A percentile compares a stretch with the other conserved stretches of the same genome.
Evolutionary conservation across 2,113 vertebrate genomes (phyloP).

Genomic region (Lota lota): DNA sequence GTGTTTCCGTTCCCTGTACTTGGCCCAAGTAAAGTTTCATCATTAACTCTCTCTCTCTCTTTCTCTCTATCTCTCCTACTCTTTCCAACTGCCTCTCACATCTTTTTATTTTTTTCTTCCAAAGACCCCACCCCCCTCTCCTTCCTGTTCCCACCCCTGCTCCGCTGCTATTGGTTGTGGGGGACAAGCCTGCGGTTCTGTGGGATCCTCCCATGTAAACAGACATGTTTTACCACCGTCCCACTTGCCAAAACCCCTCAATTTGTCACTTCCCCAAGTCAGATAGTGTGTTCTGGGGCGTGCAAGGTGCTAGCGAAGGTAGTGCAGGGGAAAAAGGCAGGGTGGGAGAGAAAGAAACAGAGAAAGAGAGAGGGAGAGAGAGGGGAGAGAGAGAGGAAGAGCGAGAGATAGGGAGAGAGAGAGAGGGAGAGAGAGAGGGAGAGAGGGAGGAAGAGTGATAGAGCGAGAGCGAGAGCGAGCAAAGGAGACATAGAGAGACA

Average conservation of each 20-base stretch:
- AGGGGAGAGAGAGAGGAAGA: not conserved
- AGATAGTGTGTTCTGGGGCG: conserved; percentile 60
- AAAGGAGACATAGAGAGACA: not conserved
- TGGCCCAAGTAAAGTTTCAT: not conserved
- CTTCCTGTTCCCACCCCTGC: conserved; percentile 17
- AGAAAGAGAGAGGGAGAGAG: not conserved
- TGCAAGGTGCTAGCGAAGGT: conserved; percentile 68
- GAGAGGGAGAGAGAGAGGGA: too few species aligned
- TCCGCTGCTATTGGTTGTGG: conserved; percentile 34
- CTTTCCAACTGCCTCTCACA: not conserved
- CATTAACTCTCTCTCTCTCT: not conserved
- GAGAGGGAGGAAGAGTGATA: conserved; percentile 27
- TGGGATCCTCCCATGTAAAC: conserved; percentile 69
- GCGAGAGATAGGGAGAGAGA: too few species aligned
- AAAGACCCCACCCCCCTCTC: conserved; percentile 8
- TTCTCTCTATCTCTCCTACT: not conserved
- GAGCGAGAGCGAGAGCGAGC: conserved; percentile 22
- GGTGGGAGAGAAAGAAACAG: conserved; percentile 42
- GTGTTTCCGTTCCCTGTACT: conserved; percentile 2
- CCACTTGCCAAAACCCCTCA: conserved; percentile 63
- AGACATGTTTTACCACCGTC: conserved; percentile 56
- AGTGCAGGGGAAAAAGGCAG: conserved; percentile 49
- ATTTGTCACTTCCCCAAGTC: conserved; percentile 68
- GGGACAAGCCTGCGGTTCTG: conserved; percentile 61
- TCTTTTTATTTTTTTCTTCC: not conserved